These are phyloP conservation scores for Sebastes itinus DNA, from an alignment of 2,797 vertebrate species.

Conservation along the genomic window DNA sequence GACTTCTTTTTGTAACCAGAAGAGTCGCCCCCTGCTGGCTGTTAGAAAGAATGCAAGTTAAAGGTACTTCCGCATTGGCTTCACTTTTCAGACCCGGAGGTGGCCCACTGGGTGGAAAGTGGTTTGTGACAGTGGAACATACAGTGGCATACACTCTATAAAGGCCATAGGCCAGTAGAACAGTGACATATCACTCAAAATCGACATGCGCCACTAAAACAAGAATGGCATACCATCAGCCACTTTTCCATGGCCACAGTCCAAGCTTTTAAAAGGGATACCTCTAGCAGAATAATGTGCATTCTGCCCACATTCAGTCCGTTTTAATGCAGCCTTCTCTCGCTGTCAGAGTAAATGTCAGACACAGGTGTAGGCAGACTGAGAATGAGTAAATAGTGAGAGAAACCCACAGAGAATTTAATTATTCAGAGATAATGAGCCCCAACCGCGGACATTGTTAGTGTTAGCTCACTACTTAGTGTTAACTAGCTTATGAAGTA, in stretches of 20 bases:
- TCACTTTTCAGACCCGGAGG: no score
- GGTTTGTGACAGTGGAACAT: neutral
- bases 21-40: no score
- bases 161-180: neutral
- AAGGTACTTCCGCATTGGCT: no score
- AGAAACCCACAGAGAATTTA: neutral
- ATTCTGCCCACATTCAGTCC: fast-evolving
- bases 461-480: neutral
- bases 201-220: neutral
- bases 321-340: constrained; percentile 9
- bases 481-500: neutral
- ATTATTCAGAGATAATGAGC: neutral
- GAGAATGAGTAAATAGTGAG: neutral
- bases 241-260: neutral
- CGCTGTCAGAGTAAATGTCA: constrained; percentile 7
- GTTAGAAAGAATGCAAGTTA: no score
- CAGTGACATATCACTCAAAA: neutral
- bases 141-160: neutral
- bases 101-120: neutral
- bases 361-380: neutral
- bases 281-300: constrained; percentile 13
- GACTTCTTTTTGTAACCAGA: fast-evolving
- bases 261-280: constrained; percentile 10
- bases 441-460: neutral
- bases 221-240: neutral